Percentiles rank a stretch among this genome's conserved stretches.
phyloP scores from a whole-genome alignment of 2,113 vertebrate species.

The Anolis sagrei region DNA sequence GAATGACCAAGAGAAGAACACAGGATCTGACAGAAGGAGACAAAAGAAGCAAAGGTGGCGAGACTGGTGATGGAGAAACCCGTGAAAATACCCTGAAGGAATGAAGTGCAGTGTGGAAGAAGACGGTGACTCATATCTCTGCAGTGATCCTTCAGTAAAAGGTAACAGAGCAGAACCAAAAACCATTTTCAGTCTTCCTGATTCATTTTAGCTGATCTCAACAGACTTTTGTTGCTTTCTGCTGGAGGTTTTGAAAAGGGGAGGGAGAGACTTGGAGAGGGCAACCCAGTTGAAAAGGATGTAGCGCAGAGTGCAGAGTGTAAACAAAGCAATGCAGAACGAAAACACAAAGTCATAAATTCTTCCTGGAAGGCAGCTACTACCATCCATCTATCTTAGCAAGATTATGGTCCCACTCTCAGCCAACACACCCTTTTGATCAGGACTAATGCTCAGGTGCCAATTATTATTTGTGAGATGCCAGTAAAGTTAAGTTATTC shows the following conservation, averaged over 20 bases:
- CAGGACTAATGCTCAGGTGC: neutral
- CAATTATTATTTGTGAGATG: slow-evolving; percentile 15
- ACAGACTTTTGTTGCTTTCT: slow-evolving; percentile 52
- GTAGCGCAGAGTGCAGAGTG: slow-evolving; percentile 20
- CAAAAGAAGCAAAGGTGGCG: slow-evolving; percentile 37
- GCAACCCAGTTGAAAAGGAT: neutral
- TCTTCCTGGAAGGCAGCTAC: neutral
- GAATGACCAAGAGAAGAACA: slow-evolving; percentile 37
- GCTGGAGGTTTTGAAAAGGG: slow-evolving; percentile 47
- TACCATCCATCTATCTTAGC: slow-evolving; percentile 4
- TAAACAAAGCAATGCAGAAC: slow-evolving; percentile 37
- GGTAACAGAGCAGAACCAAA: slow-evolving; percentile 69
- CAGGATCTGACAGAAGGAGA: slow-evolving; percentile 37
- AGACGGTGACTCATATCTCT: slow-evolving; percentile 60
- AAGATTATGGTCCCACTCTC: neutral
- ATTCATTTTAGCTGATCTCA: slow-evolving; percentile 66
- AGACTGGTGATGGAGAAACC: slow-evolving; percentile 28
- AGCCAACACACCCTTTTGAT: neutral
- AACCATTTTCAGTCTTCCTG: slow-evolving; percentile 64
- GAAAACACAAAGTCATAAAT: neutral
- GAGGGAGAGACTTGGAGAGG: neutral
- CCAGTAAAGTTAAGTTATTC: neutral
- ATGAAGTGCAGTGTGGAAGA: slow-evolving; percentile 32
- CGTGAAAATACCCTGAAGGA: slow-evolving; percentile 60
- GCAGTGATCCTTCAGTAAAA: slow-evolving; percentile 66